Percentiles rank a stretch among this genome's conserved stretches.
Conservation (phyloP, 2,797 vertebrate species). For the Euthynnus affinis region DNA sequence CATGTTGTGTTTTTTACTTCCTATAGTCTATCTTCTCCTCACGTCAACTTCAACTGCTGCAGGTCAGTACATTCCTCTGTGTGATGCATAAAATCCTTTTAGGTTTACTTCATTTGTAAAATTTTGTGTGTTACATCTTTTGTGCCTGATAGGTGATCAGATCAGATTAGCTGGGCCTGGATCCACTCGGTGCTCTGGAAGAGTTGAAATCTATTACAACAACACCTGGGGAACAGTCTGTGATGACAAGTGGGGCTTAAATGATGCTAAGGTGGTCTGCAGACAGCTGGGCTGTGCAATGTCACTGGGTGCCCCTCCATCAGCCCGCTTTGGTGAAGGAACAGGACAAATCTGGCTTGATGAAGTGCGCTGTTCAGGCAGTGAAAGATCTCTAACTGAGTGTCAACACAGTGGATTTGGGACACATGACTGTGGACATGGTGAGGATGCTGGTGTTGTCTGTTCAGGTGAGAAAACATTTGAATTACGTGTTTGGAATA, state of each 20-base stretch:
- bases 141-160: no score
- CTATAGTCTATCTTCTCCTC: slow-evolving; percentile 9
- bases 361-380: not conserved
- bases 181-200: slow-evolving; percentile 44
- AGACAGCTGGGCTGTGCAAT: slow-evolving; percentile 45
- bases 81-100: no score
- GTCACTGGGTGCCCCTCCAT: fast-evolving
- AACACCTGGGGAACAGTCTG: slow-evolving; percentile 45
- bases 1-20: not conserved
- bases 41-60: not conserved
- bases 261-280: slow-evolving; percentile 28
- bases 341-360: slow-evolving; percentile 19
- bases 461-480: slow-evolving; percentile 41
- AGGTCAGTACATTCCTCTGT: slow-evolving; percentile 29
- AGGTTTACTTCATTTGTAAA: no score
- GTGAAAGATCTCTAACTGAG: slow-evolving; percentile 6
- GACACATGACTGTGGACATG: fast-evolving
- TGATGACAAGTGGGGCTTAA: not conserved
- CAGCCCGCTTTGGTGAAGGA: not conserved
- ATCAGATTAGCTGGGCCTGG: no score
- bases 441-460: slow-evolving; percentile 27
- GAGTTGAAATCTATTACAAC: slow-evolving; percentile 38
- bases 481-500: no score
- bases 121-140: no score
- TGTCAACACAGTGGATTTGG: not conserved